phyloP scores from a whole-genome alignment of 2,113 vertebrate genomes.

The Indicator maculatus region DNA sequence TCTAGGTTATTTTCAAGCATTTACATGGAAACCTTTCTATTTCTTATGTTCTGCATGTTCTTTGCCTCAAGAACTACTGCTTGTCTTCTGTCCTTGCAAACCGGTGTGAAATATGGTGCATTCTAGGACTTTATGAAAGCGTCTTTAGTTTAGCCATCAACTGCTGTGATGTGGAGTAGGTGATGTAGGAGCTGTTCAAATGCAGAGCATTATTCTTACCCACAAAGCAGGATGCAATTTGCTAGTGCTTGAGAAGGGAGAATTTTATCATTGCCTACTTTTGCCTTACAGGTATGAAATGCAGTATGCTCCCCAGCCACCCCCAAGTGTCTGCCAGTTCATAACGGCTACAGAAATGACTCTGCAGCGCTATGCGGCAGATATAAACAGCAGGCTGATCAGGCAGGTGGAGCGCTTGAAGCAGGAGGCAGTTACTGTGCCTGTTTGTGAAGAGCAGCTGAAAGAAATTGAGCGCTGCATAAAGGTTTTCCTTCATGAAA shows the following conservation, averaged over 20 bases:
- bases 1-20: neutral
- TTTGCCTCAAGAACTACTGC: neutral
- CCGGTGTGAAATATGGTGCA: accelerated
- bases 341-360: conserved; percentile 89
- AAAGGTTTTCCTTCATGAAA: conserved; percentile 91
- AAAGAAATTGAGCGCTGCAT: conserved; percentile 98
- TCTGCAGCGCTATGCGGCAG: conserved; percentile 89
- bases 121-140: neutral
- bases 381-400: conserved; percentile 87
- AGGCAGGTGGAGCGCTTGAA: conserved; percentile 92
- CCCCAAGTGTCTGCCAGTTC: conserved; percentile 85
- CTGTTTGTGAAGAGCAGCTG: conserved; percentile 92
- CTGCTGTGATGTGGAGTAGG: neutral
- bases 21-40: neutral
- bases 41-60: neutral
- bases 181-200: neutral
- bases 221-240: neutral
- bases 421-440: conserved; percentile 87
- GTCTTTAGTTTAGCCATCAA: neutral
- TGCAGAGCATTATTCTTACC: neutral
- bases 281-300: conserved; percentile 85
- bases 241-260: neutral
- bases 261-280: accelerated
- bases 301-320: conserved; percentile 89
- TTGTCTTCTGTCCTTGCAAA: neutral